Conservation (phyloP, 2,113 vertebrate species). For the Dunckerocampus dactyliophorus region DNA sequence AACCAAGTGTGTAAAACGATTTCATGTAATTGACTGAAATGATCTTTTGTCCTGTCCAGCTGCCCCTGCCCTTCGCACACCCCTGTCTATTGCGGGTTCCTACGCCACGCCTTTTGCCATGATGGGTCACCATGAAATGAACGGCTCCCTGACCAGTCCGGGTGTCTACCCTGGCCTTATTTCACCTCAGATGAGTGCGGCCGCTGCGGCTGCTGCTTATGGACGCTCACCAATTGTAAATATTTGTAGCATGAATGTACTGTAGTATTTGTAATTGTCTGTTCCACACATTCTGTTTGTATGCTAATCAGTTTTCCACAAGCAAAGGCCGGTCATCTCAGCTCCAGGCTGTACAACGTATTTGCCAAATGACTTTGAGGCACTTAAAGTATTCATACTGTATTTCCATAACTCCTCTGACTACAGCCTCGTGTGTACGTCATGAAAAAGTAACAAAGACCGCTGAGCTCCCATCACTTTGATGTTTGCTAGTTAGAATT, state of each 20-base stretch:
- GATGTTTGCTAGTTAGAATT: constrained; percentile 59
- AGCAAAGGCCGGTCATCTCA: constrained; percentile 9
- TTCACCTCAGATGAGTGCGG: constrained; percentile 89
- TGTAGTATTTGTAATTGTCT: not conserved
- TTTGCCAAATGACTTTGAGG: constrained; percentile 33
- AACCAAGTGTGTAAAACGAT: too few species aligned
- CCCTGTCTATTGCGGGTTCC: constrained; percentile 85
- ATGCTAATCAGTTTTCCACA: constrained; percentile 5
- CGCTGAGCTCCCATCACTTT: constrained; percentile 45
- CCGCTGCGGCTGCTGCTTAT: constrained; percentile 83
- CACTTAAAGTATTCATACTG: constrained; percentile 24
- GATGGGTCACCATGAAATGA: constrained; percentile 97
- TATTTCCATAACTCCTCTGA: constrained; percentile 40
- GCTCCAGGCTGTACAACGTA: constrained; percentile 13
- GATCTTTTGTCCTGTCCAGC: constrained; percentile 24
- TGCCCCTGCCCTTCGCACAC: constrained; percentile 85
- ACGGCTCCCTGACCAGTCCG: constrained; percentile 87
- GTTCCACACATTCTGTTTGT: constrained; percentile 5
- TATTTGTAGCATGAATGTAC: constrained; percentile 13
- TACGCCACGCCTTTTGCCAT: constrained; percentile 88
- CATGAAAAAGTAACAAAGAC: constrained; percentile 50
- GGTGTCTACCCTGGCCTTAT: constrained; percentile 86
- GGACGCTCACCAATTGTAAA: constrained; percentile 90
- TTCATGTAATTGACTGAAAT: not conserved
- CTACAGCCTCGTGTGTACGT: constrained; percentile 43